Evolutionary conservation across 2,888 invertebrate genomes (phyloP), one percentile per base, ranked within the genome.

Genomic region (Dicyrtomina minuta): DNA sequence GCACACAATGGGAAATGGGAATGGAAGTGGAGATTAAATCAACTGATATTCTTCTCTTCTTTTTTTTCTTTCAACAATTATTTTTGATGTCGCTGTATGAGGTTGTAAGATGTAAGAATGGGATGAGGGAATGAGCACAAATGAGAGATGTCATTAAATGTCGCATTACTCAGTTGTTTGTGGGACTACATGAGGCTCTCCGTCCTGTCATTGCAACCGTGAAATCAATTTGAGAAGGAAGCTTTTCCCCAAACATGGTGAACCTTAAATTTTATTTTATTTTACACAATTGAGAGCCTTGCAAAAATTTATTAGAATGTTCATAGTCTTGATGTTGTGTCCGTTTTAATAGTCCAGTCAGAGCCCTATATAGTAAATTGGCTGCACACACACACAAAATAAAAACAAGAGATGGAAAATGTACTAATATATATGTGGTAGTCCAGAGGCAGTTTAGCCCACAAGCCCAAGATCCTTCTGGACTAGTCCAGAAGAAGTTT

Each of bases 221-320:
- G 65, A 65, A 65, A 65, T 65, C 65, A 65, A 65, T 65, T 65
- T 53, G 51, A 43, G 20, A 65, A 49, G 33, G 43, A 15, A 65
- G 41, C 64, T 55, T 65, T 51, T 65, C 41, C 55, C 55, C 65
- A 65, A 55, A 65, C 55, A 65, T 51, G 65, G 65, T 17, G 24
- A 65, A 39, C 46, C 46, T 61, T 41, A 44, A 26, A 46, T 61
- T 27, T 61, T 61, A 46, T 61, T 61, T 61, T 44, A 41, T 44
- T 20, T 55, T 27, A 24, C 20, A 56, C 20, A 56, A 49, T 27
- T 62, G n/a, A 39, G 15, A 51, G n/a, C n/a, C 27, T 64, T 51
- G 64, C 51, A 64, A 46, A 64, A 62, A 64, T 64, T 64, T 64
- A 64, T 64, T 64, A 64, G 49, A 33, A 64, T 64, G 49, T 20